phyloP scores from a whole-genome alignment of 2,888 invertebrate genomes.

The Coecobrya sp. region DNA sequence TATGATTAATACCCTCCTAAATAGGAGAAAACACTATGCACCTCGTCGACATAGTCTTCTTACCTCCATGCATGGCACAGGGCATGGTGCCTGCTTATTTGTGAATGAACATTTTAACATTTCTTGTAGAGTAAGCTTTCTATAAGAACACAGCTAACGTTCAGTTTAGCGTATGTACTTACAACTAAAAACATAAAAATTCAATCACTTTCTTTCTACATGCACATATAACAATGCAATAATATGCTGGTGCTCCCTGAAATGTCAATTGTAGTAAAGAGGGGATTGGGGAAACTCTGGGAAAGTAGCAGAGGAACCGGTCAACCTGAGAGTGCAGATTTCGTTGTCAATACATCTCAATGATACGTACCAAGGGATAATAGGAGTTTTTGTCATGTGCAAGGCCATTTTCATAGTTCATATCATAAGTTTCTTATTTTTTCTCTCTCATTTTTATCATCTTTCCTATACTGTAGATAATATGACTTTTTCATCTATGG shows the following conservation, averaged over 20 bases:
- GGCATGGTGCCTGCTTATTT: neutral
- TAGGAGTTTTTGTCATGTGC: neutral
- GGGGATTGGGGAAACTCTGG: neutral
- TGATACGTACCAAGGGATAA: neutral
- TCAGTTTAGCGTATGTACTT: too few relatives aligned
- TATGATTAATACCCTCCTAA: neutral
- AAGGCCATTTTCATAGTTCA: slow-evolving; percentile 65
- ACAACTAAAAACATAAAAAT: neutral
- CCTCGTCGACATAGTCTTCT: too few relatives aligned
- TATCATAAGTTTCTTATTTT: slow-evolving; percentile 70
- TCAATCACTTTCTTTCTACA: neutral
- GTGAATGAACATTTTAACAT: too few relatives aligned
- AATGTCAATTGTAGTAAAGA: neutral
- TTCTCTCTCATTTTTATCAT: slow-evolving; percentile 76
- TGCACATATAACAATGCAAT: neutral
- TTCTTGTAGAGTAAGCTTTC: too few relatives aligned
- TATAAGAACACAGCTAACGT: too few relatives aligned
- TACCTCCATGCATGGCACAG: neutral
- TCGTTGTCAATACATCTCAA: slow-evolving; percentile 1
- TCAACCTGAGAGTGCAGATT: slow-evolving; percentile 7
- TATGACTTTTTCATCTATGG: slow-evolving; percentile 73
- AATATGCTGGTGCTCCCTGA: neutral
- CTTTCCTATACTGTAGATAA: slow-evolving; percentile 63
- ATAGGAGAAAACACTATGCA: slow-evolving; percentile 10
- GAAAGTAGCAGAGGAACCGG: neutral